phyloP scores from a whole-genome alignment of 2,113 vertebrate genomes.

The Malurus elegans region DNA sequence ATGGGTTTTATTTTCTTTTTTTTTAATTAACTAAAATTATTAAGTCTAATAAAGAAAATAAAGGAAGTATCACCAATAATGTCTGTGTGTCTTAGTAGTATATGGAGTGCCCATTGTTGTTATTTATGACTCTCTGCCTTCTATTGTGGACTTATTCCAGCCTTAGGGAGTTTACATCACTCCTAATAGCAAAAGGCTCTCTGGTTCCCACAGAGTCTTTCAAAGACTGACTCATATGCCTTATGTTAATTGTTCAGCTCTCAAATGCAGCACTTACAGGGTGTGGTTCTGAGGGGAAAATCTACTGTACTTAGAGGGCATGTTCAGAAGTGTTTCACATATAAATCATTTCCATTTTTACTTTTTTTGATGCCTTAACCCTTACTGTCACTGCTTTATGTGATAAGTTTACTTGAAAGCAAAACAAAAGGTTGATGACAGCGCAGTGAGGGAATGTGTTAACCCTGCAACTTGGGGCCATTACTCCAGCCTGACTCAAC shows the following conservation, averaged over 20 bases:
- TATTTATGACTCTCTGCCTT: constrained; percentile 78
- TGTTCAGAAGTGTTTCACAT: constrained; percentile 83
- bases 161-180: constrained; percentile 86
- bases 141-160: constrained; percentile 81
- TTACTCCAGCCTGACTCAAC: not conserved
- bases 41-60: constrained; percentile 59
- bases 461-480: not conserved
- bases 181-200: constrained; percentile 82
- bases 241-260: constrained; percentile 87
- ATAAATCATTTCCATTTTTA: constrained; percentile 74
- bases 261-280: constrained; percentile 81
- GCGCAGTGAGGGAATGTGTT: not conserved
- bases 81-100: constrained; percentile 40
- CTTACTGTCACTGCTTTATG: constrained; percentile 27
- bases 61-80: constrained; percentile 61
- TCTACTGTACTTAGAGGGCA: constrained; percentile 81
- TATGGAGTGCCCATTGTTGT: constrained; percentile 69
- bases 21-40: constrained; percentile 62
- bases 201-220: constrained; percentile 88
- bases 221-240: constrained; percentile 85
- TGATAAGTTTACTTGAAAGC: constrained; percentile 7
- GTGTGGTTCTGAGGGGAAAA: constrained; percentile 80
- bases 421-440: not conserved
- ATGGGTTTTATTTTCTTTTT: constrained; percentile 41
- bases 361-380: constrained; percentile 57